Percentiles rank a stretch among this genome's conserved stretches.
These are phyloP conservation scores for Hyles lineata DNA, from an alignment of 2,888 invertebrate genomes.

Conservation along the genomic window DNA sequence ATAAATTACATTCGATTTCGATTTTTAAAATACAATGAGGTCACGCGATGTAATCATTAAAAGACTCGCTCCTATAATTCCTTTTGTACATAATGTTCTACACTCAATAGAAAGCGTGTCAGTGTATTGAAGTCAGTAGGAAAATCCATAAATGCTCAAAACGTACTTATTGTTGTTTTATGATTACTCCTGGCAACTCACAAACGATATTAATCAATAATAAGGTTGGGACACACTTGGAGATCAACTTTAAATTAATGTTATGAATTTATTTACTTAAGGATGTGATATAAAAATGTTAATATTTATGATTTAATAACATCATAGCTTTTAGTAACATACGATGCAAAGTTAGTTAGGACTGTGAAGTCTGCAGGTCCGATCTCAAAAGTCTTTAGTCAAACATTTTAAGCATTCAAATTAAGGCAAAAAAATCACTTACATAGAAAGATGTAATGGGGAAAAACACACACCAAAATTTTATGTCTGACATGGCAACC, in stretches of 20 bases:
- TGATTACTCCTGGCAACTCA: constrained; percentile 56
- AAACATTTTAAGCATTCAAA: no score
- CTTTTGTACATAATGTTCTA: constrained; percentile 8
- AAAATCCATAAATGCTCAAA: background rate
- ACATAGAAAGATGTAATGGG: no score
- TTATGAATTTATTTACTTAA: no score
- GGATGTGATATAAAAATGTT: no score
- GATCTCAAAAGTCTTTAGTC: no score
- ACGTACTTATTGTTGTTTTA: constrained; percentile 50
- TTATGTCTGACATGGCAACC: no score
- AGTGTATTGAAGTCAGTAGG: background rate
- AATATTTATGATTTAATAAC: no score
- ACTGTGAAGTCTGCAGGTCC: no score
- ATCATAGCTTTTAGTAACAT: no score
- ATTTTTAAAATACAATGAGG: background rate
- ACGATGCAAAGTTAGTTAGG: no score
- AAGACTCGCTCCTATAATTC: background rate
- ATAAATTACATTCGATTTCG: background rate
- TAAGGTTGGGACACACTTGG: constrained; percentile 40
- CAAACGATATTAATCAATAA: constrained; percentile 55
- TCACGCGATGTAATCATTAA: constrained; percentile 28
- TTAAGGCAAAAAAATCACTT: no score
- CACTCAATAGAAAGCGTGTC: background rate
- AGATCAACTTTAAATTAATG: constrained; percentile 17
- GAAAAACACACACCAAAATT: no score